These are phyloP conservation scores for Aphaenogaster floridana DNA, from an alignment of 1,140 invertebrate species.

Conservation along the genomic window DNA sequence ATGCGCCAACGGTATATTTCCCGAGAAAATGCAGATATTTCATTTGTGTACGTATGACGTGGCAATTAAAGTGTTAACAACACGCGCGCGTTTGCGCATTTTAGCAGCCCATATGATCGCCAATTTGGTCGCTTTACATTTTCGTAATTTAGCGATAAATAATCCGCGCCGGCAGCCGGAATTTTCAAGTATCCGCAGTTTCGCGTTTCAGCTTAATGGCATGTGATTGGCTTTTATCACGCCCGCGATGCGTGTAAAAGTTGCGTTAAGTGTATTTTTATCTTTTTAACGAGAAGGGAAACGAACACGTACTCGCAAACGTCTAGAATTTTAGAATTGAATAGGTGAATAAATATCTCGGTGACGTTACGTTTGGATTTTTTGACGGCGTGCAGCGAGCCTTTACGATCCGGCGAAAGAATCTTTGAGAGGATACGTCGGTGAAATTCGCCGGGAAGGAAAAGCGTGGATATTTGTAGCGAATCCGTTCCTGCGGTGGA, in stretches of 20 bases:
- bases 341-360: neutral
- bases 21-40: constrained; percentile 9
- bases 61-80: constrained; percentile 35
- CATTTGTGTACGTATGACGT: constrained; percentile 8
- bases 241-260: neutral
- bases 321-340: neutral
- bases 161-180: constrained; percentile 18
- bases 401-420: constrained; percentile 5
- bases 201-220: constrained; percentile 22
- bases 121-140: constrained; percentile 21
- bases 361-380: neutral
- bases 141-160: constrained; percentile 54
- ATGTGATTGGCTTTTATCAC: constrained; percentile 16
- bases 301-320: neutral
- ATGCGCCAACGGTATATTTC: neutral
- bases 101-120: constrained; percentile 4
- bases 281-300: neutral
- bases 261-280: constrained; percentile 10
- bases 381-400: neutral
- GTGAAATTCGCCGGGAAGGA: constrained; percentile 15
- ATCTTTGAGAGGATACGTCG: neutral
- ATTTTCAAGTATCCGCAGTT: constrained; percentile 32
- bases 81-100: constrained; percentile 26
- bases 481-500: constrained; percentile 72
- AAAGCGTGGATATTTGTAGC: constrained; percentile 39